Percentiles rank a stretch among this genome's conserved stretches.
Evolutionary conservation across 2,888 invertebrate genomes (phyloP).

Genomic region (Muschampia plurimacula): DNA sequence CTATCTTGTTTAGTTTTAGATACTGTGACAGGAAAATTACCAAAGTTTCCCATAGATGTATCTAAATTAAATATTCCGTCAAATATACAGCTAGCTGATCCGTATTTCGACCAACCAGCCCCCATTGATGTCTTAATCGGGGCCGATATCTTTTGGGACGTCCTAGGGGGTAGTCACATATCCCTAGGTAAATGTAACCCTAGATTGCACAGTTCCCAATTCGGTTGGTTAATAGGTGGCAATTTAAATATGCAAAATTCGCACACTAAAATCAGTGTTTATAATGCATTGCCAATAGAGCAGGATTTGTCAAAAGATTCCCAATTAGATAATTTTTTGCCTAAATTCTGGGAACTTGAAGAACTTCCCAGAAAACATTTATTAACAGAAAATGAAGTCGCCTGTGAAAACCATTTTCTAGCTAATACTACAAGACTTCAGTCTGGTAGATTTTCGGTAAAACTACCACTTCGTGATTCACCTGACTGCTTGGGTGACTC

Average conservation of each 20-base stretch:
- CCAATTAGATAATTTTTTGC: not conserved
- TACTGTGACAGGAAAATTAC: not conserved
- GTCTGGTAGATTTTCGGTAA: not conserved
- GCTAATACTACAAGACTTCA: not conserved
- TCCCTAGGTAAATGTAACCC: conserved; percentile 1
- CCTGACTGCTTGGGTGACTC: not conserved
- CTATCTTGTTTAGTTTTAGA: not conserved
- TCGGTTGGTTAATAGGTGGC: conserved; percentile 7
- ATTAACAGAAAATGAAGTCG: not conserved
- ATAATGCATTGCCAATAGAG: not conserved
- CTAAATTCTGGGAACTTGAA: conserved; percentile 6
- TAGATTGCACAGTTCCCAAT: not conserved
- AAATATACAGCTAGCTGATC: conserved; percentile 8
- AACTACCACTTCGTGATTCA: not conserved
- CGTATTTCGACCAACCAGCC: not conserved
- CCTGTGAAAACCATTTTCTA: not conserved
- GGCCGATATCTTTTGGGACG: conserved; percentile 4
- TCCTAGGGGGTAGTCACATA: not conserved
- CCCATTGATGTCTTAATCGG: not conserved
- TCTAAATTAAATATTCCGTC: not conserved
- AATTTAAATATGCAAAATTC: not conserved
- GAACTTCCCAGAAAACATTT: not conserved
- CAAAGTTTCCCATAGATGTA: not conserved
- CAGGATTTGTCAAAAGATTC: conserved; percentile 2
- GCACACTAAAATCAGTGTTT: not conserved